Evolutionary conservation across 1,140 invertebrate genomes (phyloP), one percentile per base, ranked within the genome.

Genomic region (Phocides pigmalion): DNA sequence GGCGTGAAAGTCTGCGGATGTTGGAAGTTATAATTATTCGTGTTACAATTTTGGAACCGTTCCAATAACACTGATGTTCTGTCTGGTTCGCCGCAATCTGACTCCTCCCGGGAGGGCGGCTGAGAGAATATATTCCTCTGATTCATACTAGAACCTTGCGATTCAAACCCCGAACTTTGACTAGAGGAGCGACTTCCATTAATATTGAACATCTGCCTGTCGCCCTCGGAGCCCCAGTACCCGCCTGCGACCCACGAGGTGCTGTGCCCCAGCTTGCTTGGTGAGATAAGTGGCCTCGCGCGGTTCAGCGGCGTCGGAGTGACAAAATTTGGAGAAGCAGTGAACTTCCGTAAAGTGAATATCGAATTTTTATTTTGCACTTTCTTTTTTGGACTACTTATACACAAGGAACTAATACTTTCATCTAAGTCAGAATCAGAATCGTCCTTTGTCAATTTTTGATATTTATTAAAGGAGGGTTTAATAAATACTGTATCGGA

Each of bases 81-180:
- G 68, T 82, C 59, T 15, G 80, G 74, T 39, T 92, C 91, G 1
- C 88, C 80, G 51, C 84, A 89, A 20, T 88, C 37, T 0, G 91
- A 91, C 19, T 92, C 87, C 49, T 90, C 90, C 15, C 87, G 74
- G 0, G 89, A 90, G 0, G 87, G 79, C 25, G 89, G 91, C 63
- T 89, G 89, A 9, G 90, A 92, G 46, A 90, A 89, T 1, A 86
- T 25, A 50, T 87, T 88, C 9, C 87, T 76, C 49, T 89, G 85
- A 46, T 80, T 87, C 66, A 86, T 76, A 62, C 89, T 91, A 0
- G 91, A 92, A 0, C 87, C 76, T 62, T 92, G 87, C 20, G 91
- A 92, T 66, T 92, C 91, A 59, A 92, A 92, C 6, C 91, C 91
- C n/a, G 91, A 92, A 68, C 91, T 92, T 64, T 92, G 91, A 66